Conservation (phyloP, 2,888 invertebrate genomes). For the Dolichopus griseipennis region DNA sequence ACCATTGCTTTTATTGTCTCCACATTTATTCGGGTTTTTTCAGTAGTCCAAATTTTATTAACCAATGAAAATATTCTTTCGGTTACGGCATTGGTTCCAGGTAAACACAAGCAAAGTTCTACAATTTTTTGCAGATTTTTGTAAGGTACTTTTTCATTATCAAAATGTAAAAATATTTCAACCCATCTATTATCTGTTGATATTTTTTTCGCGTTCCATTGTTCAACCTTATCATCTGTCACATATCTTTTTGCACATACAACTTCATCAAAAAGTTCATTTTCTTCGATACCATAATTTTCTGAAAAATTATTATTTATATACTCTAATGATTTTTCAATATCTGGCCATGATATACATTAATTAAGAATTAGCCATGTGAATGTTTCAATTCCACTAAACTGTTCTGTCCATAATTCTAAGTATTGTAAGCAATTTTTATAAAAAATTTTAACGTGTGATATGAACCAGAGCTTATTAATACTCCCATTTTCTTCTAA, state of each 20-base stretch:
- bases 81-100: conserved; percentile 13
- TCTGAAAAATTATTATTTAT: neutral
- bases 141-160: conserved; percentile 2
- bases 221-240: conserved; percentile 10
- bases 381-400: no score
- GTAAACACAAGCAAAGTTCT: conserved; percentile 12
- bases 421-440: neutral
- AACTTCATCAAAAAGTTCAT: conserved; percentile 16
- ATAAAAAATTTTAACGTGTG: neutral
- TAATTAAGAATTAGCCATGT: no score
- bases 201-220: conserved; percentile 13
- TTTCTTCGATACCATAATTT: conserved; percentile 7
- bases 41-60: conserved; percentile 13
- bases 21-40: conserved; percentile 13
- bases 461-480: neutral
- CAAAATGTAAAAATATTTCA: conserved; percentile 10
- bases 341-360: no score
- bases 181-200: conserved; percentile 8
- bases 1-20: conserved; percentile 13
- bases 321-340: no score
- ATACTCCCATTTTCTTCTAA: neutral
- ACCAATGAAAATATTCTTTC: conserved; percentile 14
- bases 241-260: conserved; percentile 12
- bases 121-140: conserved; percentile 10
- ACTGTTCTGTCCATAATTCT: no score